Evolutionary conservation across 2,797 vertebrate species (phyloP).

Genomic region (Acipenser transmontanus): DNA sequence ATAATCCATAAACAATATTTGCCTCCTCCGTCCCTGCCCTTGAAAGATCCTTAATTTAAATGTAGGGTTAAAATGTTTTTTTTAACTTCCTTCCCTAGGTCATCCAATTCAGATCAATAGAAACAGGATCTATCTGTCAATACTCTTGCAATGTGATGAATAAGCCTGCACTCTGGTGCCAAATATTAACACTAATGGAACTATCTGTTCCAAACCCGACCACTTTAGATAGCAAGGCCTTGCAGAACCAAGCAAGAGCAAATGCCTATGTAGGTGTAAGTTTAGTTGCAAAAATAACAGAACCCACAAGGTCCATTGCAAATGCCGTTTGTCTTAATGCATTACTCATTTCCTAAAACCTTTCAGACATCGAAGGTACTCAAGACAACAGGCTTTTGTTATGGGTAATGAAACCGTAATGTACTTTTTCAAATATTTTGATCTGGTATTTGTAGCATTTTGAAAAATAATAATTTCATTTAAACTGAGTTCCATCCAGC

Average conservation of each 20-base stretch:
- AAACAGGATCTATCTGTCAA: conserved; percentile 57
- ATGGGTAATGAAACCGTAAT: no score
- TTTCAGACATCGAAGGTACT: no score
- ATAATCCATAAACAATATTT: conserved; percentile 28
- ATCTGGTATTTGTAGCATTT: no score
- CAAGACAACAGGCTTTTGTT: no score
- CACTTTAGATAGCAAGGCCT: background rate
- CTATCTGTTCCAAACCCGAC: conserved; percentile 39
- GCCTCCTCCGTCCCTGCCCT: conserved; percentile 42
- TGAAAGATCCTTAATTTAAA: conserved; percentile 49
- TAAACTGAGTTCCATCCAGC: no score
- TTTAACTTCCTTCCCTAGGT: conserved; percentile 52
- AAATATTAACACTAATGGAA: conserved; percentile 42
- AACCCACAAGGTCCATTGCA: no score
- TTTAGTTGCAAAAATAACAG: no score
- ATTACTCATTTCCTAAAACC: no score
- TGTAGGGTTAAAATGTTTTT: conserved; percentile 39
- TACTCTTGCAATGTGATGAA: conserved; percentile 53
- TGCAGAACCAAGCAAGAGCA: conserved; percentile 19
- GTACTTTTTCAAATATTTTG: no score
- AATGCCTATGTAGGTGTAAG: no score
- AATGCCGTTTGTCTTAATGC: no score
- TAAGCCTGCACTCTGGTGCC: conserved; percentile 44
- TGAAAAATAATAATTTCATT: no score
- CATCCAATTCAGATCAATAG: conserved; percentile 65